phyloP scores from a whole-genome alignment of 2,113 vertebrate genomes.

The Morone saxatilis region DNA sequence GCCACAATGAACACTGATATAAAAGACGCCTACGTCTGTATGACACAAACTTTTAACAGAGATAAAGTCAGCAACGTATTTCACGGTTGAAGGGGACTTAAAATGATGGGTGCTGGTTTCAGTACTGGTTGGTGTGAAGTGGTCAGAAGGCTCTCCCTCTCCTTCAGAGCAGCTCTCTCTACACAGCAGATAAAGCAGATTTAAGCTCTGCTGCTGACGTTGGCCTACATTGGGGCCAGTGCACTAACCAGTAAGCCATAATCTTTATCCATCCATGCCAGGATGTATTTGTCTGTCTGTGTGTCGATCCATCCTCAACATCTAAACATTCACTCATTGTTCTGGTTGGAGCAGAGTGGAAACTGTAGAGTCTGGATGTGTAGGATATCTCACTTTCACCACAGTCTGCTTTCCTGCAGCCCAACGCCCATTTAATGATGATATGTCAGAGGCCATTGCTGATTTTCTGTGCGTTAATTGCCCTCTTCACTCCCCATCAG shows the following conservation, averaged over 20 bases:
- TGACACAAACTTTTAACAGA: not conserved
- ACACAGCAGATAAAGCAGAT: constrained; percentile 58
- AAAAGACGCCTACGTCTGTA: not conserved
- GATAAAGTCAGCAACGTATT: not conserved
- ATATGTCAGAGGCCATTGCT: not conserved
- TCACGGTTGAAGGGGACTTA: not conserved
- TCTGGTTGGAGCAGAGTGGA: not conserved
- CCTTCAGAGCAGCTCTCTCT: constrained; percentile 1
- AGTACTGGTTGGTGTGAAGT: not conserved
- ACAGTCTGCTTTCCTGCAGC: no score
- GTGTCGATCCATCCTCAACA: not conserved
- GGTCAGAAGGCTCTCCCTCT: not conserved
- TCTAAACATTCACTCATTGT: not conserved
- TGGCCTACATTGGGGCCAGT: constrained; percentile 42
- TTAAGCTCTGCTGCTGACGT: constrained; percentile 58
- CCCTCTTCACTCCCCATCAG: not conserved
- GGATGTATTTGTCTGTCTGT: constrained; percentile 30
- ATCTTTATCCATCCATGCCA: constrained; percentile 41
- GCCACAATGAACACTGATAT: not conserved
- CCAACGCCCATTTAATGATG: not conserved
- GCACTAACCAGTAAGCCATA: constrained; percentile 42
- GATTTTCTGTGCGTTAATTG: not conserved
- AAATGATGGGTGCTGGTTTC: not conserved
- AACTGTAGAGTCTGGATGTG: not conserved
- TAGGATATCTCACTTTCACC: not conserved